Evolutionary conservation across 1,140 invertebrate species (phyloP), one percentile per base, ranked within the genome.

Genomic region (Himalopsyche phryganea): DNA sequence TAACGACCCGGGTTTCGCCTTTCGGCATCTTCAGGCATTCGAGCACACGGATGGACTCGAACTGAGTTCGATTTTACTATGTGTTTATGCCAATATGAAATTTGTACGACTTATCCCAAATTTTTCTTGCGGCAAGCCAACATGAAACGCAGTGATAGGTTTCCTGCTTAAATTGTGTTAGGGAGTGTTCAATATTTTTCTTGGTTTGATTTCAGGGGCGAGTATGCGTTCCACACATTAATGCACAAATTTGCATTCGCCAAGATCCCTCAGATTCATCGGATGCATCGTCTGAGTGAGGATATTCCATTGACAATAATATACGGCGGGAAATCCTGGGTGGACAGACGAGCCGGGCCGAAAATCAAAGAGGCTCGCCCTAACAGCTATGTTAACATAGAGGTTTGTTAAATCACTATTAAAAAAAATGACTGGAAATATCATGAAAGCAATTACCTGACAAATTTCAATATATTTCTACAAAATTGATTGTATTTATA

Each of bases 191-290:
- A 3, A 28, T 5, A 28, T 28, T 5, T 28, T 28, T 3, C 23
- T 35, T 35, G 38, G 5, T 5, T 11, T 40, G 38, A 3, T 56
- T 50, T 19, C 32, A 63, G 61, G 1, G 63, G 63, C 41, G 63
- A 65, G 36, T 53, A 46, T 50, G 63, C 55, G 6, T 65, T 65
- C 45, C 59, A 59, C 35, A 52, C 48, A 1, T 32, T 65, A 50
- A 56, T 61, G 52, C 52, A 62, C 19, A 48, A 56, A 15, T 55
- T 54, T 41, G 63, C 57, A 2, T 65, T 61, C 46, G 60, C 63
- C 10, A 59, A 60, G 44, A 52, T 32, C 10, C 63, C 63, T 9
- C 44, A 62, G 6, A 45, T 56, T 13, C 38, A 46, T 5, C 42
- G 60, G 38, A 50, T 62, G 36, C 48, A 65, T 44, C 56, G 55